Percentiles rank a stretch among this genome's conserved stretches.
Evolutionary conservation across 2,888 invertebrate genomes (phyloP).

Genomic region (Helobdella robusta): DNA sequence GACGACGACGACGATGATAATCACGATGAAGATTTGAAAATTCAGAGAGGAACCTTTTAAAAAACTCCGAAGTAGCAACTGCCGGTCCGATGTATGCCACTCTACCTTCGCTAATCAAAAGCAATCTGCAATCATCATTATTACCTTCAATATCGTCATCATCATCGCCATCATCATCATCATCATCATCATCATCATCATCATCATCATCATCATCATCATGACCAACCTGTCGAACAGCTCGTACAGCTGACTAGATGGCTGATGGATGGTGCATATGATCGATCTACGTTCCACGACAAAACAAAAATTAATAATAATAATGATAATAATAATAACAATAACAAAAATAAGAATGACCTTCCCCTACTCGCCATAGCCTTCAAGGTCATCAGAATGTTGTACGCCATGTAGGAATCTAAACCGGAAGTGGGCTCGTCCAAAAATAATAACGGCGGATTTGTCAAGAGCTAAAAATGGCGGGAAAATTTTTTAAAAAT

Average conservation of each 20-base stretch:
- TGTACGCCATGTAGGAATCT: slow-evolving; percentile 92
- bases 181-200: not conserved
- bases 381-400: slow-evolving; percentile 66
- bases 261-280: slow-evolving; percentile 86
- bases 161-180: not conserved
- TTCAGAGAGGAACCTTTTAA: slow-evolving; percentile 37
- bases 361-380: slow-evolving; percentile 57
- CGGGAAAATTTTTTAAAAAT: too few relatives aligned
- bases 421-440: slow-evolving; percentile 94
- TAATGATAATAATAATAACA: not conserved
- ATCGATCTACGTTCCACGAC: slow-evolving; percentile 63
- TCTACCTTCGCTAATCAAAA: slow-evolving; percentile 79
- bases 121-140: slow-evolving; percentile 40
- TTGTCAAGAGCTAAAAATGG: slow-evolving; percentile 63
- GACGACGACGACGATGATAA: not conserved
- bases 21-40: not conserved
- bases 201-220: not conserved
- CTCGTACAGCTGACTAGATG: slow-evolving; percentile 67
- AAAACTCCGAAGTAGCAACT: slow-evolving; percentile 47
- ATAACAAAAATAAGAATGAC: not conserved
- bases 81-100: slow-evolving; percentile 72
- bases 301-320: not conserved
- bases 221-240: slow-evolving; percentile 64
- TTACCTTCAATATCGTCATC: not conserved
- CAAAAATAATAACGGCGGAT: slow-evolving; percentile 87